Conservation (phyloP, 2,888 invertebrate species). For the Shargacucullia verbasci region DNA sequence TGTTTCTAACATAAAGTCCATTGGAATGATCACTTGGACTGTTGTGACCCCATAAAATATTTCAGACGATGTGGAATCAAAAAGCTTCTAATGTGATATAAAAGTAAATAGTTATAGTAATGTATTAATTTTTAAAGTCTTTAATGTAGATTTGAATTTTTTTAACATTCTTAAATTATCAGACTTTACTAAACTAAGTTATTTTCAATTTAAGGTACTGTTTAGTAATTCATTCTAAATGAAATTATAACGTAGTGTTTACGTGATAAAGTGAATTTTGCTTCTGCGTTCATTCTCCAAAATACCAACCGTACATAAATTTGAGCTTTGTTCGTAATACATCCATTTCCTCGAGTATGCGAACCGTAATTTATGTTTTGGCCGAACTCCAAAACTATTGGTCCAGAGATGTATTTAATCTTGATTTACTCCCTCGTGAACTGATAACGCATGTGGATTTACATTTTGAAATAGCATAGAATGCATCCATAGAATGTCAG, state of each 20-base stretch:
- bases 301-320: slow-evolving; percentile 26
- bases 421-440: slow-evolving; percentile 62
- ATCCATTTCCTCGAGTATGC: slow-evolving; percentile 29
- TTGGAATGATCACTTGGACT: slow-evolving; percentile 73
- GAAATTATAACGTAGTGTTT: slow-evolving; percentile 20
- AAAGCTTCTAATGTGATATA: slow-evolving; percentile 16
- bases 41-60: slow-evolving; percentile 61
- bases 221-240: background rate
- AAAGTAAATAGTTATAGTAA: background rate
- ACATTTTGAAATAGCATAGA: slow-evolving; percentile 24
- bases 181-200: background rate
- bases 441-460: slow-evolving; percentile 40
- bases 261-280: slow-evolving; percentile 24
- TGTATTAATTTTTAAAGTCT: background rate
- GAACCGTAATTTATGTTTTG: slow-evolving; percentile 61
- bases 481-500: slow-evolving; percentile 25
- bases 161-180: background rate
- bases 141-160: slow-evolving; percentile 13
- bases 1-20: slow-evolving; percentile 73
- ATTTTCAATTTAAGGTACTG: background rate
- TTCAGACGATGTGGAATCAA: slow-evolving; percentile 65
- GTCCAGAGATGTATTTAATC: slow-evolving; percentile 59
- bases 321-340: slow-evolving; percentile 24
- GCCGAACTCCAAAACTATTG: slow-evolving; percentile 58
- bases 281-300: slow-evolving; percentile 20